A percentile compares a stretch with the other conserved stretches of the same genome.
These are phyloP conservation scores for Trogon surrucura DNA, from an alignment of 2,113 vertebrate genomes.

Conservation along the genomic window DNA sequence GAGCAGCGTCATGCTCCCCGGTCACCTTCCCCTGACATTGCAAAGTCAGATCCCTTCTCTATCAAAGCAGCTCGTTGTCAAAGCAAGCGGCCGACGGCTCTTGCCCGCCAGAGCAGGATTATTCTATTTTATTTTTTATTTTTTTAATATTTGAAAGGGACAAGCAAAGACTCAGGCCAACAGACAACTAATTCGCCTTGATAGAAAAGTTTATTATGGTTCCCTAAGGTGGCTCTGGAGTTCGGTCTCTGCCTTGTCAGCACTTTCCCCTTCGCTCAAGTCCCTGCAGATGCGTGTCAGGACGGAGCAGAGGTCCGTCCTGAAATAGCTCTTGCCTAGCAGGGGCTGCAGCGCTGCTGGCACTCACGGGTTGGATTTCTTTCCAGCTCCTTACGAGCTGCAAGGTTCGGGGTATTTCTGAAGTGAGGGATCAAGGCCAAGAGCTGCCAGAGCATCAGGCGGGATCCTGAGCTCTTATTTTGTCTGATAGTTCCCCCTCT, in stretches of 20 bases:
- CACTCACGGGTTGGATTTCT: neutral
- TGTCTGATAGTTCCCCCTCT: neutral
- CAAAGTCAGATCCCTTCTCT: neutral
- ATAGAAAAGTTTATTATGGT: neutral
- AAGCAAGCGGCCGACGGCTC: neutral
- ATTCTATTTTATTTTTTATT: neutral
- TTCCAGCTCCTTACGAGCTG: neutral
- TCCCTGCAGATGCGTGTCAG: neutral
- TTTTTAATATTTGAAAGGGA: neutral
- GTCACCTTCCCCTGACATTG: neutral
- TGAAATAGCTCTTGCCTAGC: neutral
- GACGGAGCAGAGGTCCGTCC: neutral
- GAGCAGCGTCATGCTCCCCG: neutral
- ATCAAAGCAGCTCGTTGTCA: neutral
- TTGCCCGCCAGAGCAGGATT: neutral
- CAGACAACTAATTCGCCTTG: fast-evolving
- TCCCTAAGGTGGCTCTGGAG: neutral
- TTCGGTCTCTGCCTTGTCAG: fast-evolving
- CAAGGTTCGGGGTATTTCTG: neutral
- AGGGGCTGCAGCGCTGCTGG: neutral
- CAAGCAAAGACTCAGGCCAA: neutral
- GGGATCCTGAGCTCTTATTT: neutral
- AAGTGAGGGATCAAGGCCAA: neutral
- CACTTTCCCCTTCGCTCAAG: fast-evolving
- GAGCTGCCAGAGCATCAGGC: neutral